Percentiles rank a stretch among this genome's conserved stretches.
Evolutionary conservation across 2,888 invertebrate species (phyloP).

Genomic region (Amblyjoppa proteus): DNA sequence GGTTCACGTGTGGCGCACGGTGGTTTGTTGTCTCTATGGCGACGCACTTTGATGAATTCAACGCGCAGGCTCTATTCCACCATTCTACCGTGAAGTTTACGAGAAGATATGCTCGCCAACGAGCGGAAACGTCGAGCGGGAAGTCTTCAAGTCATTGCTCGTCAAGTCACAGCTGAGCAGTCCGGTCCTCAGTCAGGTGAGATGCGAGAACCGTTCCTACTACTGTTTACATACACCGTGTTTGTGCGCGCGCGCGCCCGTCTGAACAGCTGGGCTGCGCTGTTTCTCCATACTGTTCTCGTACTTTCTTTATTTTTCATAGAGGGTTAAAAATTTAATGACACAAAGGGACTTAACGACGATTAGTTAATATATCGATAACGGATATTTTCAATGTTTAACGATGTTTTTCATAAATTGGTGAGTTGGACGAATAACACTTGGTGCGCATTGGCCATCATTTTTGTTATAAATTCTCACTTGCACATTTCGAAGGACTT

Average conservation of each 20-base stretch:
- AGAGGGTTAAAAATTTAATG: background rate
- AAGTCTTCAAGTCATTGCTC: constrained; percentile 86
- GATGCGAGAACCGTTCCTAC: constrained; percentile 47
- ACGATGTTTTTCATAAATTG: background rate
- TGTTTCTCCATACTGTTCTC: background rate
- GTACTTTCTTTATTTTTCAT: background rate
- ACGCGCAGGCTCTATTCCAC: constrained; percentile 86
- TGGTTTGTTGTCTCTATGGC: background rate
- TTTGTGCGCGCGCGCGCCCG: constrained; percentile 4
- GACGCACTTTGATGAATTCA: background rate
- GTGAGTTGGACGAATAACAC: background rate
- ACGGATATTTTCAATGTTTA: background rate
- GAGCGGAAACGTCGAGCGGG: constrained; percentile 86
- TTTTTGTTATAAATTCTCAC: too few relatives aligned
- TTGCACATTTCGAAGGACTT: too few relatives aligned
- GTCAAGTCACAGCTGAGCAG: constrained; percentile 86
- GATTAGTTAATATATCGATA: background rate
- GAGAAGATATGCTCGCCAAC: constrained; percentile 86
- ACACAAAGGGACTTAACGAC: too few relatives aligned
- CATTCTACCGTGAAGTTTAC: constrained; percentile 86
- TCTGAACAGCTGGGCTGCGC: constrained; percentile 26
- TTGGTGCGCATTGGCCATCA: background rate
- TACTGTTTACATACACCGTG: constrained; percentile 2
- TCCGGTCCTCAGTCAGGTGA: constrained; percentile 85
- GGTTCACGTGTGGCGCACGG: constrained; percentile 33